Evolutionary conservation across 2,888 invertebrate genomes (phyloP), one percentile per base, ranked within the genome.

Genomic region (Sesia bembeciformis): DNA sequence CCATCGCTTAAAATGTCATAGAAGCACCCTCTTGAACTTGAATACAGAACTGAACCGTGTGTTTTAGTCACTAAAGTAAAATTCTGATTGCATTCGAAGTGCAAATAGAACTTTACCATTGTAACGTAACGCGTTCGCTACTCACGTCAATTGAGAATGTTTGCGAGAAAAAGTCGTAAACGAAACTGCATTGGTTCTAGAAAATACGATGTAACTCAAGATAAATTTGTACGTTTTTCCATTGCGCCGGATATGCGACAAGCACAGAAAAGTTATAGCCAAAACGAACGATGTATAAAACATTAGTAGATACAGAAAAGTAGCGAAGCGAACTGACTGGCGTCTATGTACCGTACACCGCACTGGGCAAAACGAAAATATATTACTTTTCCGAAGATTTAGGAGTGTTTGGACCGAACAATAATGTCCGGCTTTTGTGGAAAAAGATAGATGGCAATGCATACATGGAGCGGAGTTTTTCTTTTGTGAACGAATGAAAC

Each of bases 351-450:
- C 73, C 76, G 76, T 76, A 74, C 81, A 84, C 89, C 86, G 80
- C 87, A 84, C 78, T 83, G 87, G 81, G 84, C 86, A 90, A 90
- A 90, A 90, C 88, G 90, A 90, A 90, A 87, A 90, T 90, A 90
- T 90, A 90, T 90, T 89, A 87, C 90, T 90, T 84, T 87, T 84
- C 84, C 85, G 84, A 88, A 90, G 90, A 90, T 90, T 90, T 90
- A 90, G 80, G 88, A 87, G 88, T 88, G 89, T 89, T 90, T 89
- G 89, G 90, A 90, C 90, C 90, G 88, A 88, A 90, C 90, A 90
- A 90, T 90, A 90, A 90, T 90, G 90, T 90, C 90, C 90, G 80
- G 90, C 90, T 89, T 90, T 90, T 90, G 90, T 90, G 86, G 87
- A 88, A 86, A 88, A 86, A 90, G 90, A 90, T 88, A 88, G 81